These are phyloP conservation scores for Cordilura impudica DNA, from an alignment of 2,888 invertebrate species.

Conservation along the genomic window DNA sequence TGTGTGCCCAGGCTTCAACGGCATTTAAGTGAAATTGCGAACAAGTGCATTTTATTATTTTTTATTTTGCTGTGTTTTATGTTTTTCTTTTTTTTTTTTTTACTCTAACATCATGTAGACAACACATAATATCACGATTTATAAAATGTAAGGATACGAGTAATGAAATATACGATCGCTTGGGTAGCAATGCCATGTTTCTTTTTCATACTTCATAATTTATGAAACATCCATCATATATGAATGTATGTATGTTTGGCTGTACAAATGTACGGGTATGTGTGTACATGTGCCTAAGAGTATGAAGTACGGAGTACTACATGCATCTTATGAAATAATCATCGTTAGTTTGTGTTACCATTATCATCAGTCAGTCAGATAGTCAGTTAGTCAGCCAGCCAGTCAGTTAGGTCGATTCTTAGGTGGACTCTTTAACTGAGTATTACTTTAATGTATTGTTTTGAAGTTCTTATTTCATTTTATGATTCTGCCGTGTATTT, in stretches of 20 bases:
- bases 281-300: neutral
- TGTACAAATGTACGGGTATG: neutral
- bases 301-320: neutral
- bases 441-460: neutral
- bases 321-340: conserved; percentile 48
- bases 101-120: conserved; percentile 16
- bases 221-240: conserved; percentile 62
- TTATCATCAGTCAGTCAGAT: conserved; percentile 43
- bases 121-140: conserved; percentile 58
- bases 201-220: conserved; percentile 63
- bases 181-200: conserved; percentile 57
- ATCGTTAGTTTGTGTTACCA: conserved; percentile 55
- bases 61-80: neutral
- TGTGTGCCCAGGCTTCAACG: conserved; percentile 59
- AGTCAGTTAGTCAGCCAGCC: neutral
- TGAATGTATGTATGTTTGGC: neutral
- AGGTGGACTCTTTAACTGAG: neutral
- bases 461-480: neutral
- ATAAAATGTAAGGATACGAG: conserved; percentile 15
- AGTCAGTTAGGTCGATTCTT: neutral
- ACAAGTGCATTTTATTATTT: conserved; percentile 54
- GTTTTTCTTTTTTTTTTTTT: conserved; percentile 2
- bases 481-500: neutral
- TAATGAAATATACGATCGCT: conserved; percentile 36
- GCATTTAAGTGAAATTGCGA: conserved; percentile 62